Conservation (phyloP, 2,113 vertebrate genomes). For the Sitta europaea region DNA sequence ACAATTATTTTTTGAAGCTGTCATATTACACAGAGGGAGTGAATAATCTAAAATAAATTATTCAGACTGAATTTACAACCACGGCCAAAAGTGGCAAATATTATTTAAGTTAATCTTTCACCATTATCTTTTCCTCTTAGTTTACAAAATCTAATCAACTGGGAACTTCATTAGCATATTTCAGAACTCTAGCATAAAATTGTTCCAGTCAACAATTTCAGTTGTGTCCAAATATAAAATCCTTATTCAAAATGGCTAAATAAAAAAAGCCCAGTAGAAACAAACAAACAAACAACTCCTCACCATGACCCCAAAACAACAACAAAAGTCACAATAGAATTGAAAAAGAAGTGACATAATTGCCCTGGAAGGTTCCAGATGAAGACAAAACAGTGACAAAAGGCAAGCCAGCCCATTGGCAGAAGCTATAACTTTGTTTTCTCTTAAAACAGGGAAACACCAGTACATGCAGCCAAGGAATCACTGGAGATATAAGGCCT, state of each 20-base stretch:
- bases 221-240: background rate
- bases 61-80: background rate
- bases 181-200: background rate
- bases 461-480: conserved; percentile 28
- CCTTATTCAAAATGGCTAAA: background rate
- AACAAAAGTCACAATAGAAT: background rate
- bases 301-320: background rate
- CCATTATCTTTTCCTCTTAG: background rate
- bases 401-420: background rate
- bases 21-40: background rate
- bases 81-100: background rate
- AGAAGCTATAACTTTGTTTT: conserved; percentile 22
- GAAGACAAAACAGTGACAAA: conserved; percentile 39
- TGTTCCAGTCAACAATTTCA: background rate
- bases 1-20: background rate
- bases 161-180: background rate
- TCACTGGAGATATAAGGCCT: background rate
- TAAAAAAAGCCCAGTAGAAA: background rate
- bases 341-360: background rate
- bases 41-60: background rate
- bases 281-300: background rate
- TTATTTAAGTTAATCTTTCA: background rate
- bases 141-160: background rate
- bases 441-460: background rate
- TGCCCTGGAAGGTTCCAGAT: background rate